phyloP scores from a whole-genome alignment of 2,797 vertebrate species.

The Lateolabrax maculatus region DNA sequence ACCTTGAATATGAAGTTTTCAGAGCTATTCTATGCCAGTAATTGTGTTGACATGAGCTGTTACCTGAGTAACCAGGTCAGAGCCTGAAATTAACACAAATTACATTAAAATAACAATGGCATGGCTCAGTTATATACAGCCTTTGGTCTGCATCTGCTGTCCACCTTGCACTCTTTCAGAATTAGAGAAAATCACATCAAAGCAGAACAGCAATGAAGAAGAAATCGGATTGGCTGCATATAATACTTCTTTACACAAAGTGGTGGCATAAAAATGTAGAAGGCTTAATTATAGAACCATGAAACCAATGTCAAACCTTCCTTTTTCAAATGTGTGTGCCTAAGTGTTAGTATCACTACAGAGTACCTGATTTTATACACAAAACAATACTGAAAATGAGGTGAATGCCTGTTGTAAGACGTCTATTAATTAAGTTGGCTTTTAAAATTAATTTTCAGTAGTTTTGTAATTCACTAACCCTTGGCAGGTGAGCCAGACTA shows the following conservation, averaged over 20 bases:
- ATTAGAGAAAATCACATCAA: neutral
- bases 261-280: neutral
- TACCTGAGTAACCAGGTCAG: constrained; percentile 27
- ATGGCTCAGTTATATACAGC: neutral
- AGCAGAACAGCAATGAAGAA: neutral
- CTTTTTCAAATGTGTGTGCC: neutral
- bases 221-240: neutral
- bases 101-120: constrained; percentile 24
- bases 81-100: constrained; percentile 9
- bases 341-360: neutral
- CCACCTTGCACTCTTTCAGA: neutral
- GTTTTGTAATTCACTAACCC: neutral
- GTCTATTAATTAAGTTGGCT: neutral
- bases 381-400: neutral
- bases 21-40: neutral
- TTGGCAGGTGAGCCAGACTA: neutral
- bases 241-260: neutral
- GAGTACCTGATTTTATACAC: neutral
- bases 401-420: neutral
- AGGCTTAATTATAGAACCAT: neutral
- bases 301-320: too few species aligned
- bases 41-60: constrained; percentile 2
- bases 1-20: neutral
- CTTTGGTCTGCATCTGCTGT: neutral
- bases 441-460: neutral